These are phyloP conservation scores for Notothenia coriiceps DNA, from an alignment of 2,113 vertebrate genomes.

Conservation along the genomic window DNA sequence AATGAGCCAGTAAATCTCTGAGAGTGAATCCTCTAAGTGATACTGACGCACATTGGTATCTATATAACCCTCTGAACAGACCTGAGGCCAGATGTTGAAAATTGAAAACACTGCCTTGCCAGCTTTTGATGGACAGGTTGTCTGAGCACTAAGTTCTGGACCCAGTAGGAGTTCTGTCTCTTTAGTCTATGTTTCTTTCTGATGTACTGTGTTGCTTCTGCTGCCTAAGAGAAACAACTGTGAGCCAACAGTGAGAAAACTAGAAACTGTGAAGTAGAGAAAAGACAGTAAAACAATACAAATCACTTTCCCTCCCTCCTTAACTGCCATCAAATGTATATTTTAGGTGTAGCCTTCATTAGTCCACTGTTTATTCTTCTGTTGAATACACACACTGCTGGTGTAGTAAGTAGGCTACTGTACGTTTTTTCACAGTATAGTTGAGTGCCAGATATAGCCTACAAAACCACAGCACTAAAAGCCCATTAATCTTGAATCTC, in stretches of 20 bases:
- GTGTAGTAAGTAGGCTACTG: background rate
- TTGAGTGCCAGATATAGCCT: background rate
- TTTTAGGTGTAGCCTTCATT: background rate
- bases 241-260: slow-evolving; percentile 17
- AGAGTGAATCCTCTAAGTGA: slow-evolving; percentile 35
- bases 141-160: slow-evolving; percentile 23
- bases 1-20: slow-evolving; percentile 11
- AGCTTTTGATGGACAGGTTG: slow-evolving; percentile 53
- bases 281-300: slow-evolving; percentile 6
- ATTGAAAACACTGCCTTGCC: slow-evolving; percentile 50
- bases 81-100: slow-evolving; percentile 53
- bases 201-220: slow-evolving; percentile 25
- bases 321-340: slow-evolving; percentile 3
- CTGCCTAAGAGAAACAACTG: slow-evolving; percentile 9
- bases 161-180: slow-evolving; percentile 12
- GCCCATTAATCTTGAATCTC: slow-evolving; percentile 3
- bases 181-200: slow-evolving; percentile 28
- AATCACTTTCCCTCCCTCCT: background rate
- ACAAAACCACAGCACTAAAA: slow-evolving; percentile 19
- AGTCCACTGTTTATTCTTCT: slow-evolving; percentile 9
- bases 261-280: background rate
- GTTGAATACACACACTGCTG: background rate
- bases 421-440: slow-evolving; percentile 2
- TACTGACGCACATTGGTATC: slow-evolving; percentile 34
- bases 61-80: slow-evolving; percentile 33